Percentiles rank a stretch among this genome's conserved stretches.
Evolutionary conservation across 1,140 invertebrate genomes (phyloP).

Genomic region (Plectrocnemia conspersa): DNA sequence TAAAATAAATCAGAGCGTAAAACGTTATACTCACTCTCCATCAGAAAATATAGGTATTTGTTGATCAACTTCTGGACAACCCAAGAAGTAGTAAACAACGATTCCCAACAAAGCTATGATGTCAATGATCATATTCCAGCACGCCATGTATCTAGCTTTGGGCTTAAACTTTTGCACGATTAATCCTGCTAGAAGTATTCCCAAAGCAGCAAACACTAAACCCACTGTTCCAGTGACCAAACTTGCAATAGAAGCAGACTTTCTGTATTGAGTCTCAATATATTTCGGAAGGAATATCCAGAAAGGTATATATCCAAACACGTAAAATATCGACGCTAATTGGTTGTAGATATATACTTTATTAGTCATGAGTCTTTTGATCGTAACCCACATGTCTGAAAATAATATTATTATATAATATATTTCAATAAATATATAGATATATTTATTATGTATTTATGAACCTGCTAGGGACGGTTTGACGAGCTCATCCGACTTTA

Average conservation of each 20-base stretch:
- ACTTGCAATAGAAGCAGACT: constrained; percentile 63
- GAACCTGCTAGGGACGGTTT: constrained; percentile 40
- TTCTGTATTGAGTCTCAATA: constrained; percentile 69
- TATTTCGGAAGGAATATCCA: constrained; percentile 75
- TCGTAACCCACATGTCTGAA: constrained; percentile 58
- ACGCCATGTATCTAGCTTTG: constrained; percentile 61
- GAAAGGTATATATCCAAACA: constrained; percentile 68
- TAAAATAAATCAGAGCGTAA: no score
- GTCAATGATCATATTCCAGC: constrained; percentile 69
- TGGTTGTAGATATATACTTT: constrained; percentile 65
- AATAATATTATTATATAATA: constrained; percentile 6
- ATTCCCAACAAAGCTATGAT: constrained; percentile 60
- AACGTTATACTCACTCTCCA: constrained; percentile 46
- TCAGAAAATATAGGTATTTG: constrained; percentile 48
- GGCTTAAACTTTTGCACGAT: constrained; percentile 67
- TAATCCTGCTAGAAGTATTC: constrained; percentile 63
- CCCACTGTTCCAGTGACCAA: constrained; percentile 67
- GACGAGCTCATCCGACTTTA: constrained; percentile 42
- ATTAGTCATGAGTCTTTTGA: constrained; percentile 60
- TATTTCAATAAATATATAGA: constrained; percentile 11
- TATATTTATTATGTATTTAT: neutral
- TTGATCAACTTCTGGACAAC: constrained; percentile 59
- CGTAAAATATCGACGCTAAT: constrained; percentile 62
- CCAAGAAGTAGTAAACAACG: constrained; percentile 63
- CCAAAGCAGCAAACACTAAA: constrained; percentile 66